Evolutionary conservation across 2,113 vertebrate genomes (phyloP).

Genomic region (Peucedramus taeniatus): DNA sequence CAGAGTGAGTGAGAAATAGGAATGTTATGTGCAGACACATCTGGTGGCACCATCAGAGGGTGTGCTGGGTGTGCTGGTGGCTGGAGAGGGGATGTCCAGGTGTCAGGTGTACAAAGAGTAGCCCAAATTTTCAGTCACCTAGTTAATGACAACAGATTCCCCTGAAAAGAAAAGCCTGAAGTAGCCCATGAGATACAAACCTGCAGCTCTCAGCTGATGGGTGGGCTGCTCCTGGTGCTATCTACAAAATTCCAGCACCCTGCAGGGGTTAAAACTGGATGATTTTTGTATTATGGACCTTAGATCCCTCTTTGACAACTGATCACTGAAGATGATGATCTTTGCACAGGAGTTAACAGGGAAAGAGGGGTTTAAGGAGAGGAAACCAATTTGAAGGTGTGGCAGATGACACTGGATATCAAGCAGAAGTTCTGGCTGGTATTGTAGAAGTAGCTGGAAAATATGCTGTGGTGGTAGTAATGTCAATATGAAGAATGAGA

Average conservation of each 20-base stretch:
- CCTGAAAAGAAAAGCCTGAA: not conserved
- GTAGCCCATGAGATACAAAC: not conserved
- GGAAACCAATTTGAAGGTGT: not conserved
- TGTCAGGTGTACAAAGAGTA: not conserved
- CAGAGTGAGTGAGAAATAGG: not conserved
- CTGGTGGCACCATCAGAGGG: not conserved
- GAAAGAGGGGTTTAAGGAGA: not conserved
- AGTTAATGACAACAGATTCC: not conserved
- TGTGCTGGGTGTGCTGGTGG: not conserved
- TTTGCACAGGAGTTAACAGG: not conserved
- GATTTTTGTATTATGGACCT: not conserved
- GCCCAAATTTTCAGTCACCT: not conserved
- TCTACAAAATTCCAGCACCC: not conserved
- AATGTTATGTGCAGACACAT: not conserved
- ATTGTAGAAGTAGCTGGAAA: not conserved
- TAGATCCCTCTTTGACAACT: not conserved
- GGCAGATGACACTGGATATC: not conserved
- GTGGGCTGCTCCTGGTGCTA: not conserved
- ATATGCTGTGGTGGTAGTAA: not conserved
- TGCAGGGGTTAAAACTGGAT: not conserved
- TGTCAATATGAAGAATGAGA: not conserved
- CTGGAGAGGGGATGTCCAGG: not conserved
- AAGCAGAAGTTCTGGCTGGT: not conserved
- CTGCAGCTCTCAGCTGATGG: not conserved
- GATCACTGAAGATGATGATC: not conserved